Percentiles rank a stretch among this genome's conserved stretches.
Evolutionary conservation across 2,888 invertebrate species (phyloP).

Genomic region (Hetaerina titia): DNA sequence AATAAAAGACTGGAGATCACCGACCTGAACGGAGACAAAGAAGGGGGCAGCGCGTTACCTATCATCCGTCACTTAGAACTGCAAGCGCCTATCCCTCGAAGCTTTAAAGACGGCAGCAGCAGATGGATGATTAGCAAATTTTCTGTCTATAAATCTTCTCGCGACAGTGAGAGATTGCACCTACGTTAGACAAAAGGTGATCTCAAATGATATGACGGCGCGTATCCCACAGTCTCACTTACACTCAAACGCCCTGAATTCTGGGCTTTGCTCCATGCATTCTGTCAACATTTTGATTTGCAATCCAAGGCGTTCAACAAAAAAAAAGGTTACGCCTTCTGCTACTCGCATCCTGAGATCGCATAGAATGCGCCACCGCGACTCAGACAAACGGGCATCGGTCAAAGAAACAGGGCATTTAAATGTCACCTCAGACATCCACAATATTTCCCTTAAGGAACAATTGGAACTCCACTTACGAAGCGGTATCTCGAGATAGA

Average conservation of each 20-base stretch:
- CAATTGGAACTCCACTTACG: too few species aligned
- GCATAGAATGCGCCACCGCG: too few species aligned
- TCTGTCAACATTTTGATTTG: too few species aligned
- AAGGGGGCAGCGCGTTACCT: neutral
- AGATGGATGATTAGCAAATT: neutral
- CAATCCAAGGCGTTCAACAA: too few species aligned
- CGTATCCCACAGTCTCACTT: neutral
- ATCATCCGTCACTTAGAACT: neutral
- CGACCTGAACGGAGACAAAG: neutral
- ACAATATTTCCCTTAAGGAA: too few species aligned
- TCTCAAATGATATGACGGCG: neutral
- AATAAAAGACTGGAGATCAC: neutral
- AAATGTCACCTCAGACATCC: too few species aligned
- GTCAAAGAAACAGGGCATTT: too few species aligned
- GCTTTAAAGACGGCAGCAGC: neutral
- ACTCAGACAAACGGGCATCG: too few species aligned
- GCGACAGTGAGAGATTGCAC: neutral
- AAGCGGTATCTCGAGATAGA: too few species aligned
- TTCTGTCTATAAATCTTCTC: neutral
- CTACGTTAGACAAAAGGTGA: neutral
- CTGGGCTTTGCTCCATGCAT: neutral
- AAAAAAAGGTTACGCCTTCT: too few species aligned
- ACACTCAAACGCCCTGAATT: neutral
- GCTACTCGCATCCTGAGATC: too few species aligned
- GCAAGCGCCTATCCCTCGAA: neutral